Evolutionary conservation across 2,797 vertebrate genomes (phyloP), one percentile per base, ranked within the genome.

Genomic region (Chaenodraco wilsoni): DNA sequence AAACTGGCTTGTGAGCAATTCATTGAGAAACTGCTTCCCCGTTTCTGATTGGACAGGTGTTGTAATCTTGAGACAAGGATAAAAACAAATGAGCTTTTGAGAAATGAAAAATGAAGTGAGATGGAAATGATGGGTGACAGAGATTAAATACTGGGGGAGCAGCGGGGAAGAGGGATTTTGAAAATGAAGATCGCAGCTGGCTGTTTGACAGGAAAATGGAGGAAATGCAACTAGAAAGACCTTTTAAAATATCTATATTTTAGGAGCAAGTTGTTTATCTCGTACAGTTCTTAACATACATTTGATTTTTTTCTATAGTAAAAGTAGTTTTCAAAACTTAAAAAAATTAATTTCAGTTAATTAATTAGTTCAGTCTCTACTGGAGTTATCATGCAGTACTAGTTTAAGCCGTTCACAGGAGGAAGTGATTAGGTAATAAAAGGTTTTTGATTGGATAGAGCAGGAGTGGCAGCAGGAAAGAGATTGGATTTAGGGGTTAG

Each of bases 401-500:
- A 13, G 41, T 68, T 66, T 40, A 40, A 71, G 69, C 27, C 54
- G 4, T 23, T 37, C 11, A 66, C 3, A 45, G 43, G 27, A 75
- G 43, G 54, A 85, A 65, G 56, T 44, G 14, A 56, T 65, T 21
- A 56, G 60, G 61, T 68, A 67, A 65, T 15, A 78, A 17, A 66
- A 41, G 70, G n/a, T 58, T 56, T 65, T 77, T 72, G n/a, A 77
- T 65, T 75, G 76, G 79, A 66, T 8, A 63, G 41, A 83, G 55
- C 66, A 67, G 84, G 81, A 84, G 62, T 62, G 74, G 78, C 41
- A 77, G 67, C 66, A 68, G 88, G 90, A 92, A 76, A 89, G 74
- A 78, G 89, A 44, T 79, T 84, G 89, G 83, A 75, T 65, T 77
- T 33, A 43, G 83, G 50, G 78, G 82, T 86, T 84, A 96, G 93